Evolutionary conservation across 1,140 invertebrate genomes (phyloP).

Genomic region (Paralvinella palmiformis): DNA sequence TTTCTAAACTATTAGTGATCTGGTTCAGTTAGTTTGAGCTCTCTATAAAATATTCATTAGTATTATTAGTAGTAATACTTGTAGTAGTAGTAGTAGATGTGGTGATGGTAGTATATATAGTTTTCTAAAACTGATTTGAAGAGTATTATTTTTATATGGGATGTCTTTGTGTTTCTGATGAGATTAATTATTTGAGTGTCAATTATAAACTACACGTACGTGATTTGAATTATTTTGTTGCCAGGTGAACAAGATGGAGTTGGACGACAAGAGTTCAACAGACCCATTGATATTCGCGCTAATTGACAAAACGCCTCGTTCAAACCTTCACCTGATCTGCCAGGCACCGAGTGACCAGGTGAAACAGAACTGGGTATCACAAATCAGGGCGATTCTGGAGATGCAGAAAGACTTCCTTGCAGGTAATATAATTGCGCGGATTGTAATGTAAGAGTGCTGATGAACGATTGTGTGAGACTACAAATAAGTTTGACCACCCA

Average conservation of each 20-base stretch:
- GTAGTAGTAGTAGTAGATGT: too few species aligned
- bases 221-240: conserved; percentile 13
- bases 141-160: background rate
- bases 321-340: conserved; percentile 69
- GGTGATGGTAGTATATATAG: too few species aligned
- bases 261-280: conserved; percentile 61
- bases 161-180: conserved; percentile 6
- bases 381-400: conserved; percentile 76
- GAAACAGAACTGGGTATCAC: conserved; percentile 73
- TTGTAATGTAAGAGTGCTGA: background rate
- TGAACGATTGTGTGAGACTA: background rate
- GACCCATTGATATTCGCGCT: conserved; percentile 70
- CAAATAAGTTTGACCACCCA: background rate
- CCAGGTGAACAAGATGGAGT: conserved; percentile 90
- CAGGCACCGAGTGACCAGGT: conserved; percentile 62
- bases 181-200: conserved; percentile 12
- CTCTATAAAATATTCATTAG: too few species aligned
- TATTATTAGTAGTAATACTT: too few species aligned
- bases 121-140: conserved; percentile 9
- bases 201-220: background rate
- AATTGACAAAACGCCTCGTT: conserved; percentile 62
- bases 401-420: conserved; percentile 76
- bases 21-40: too few species aligned
- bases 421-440: conserved; percentile 25
- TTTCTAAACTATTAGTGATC: too few species aligned